Evolutionary conservation across 2,888 invertebrate genomes (phyloP), one percentile per base, ranked within the genome.

Genomic region (Criorhina ranunculi): DNA sequence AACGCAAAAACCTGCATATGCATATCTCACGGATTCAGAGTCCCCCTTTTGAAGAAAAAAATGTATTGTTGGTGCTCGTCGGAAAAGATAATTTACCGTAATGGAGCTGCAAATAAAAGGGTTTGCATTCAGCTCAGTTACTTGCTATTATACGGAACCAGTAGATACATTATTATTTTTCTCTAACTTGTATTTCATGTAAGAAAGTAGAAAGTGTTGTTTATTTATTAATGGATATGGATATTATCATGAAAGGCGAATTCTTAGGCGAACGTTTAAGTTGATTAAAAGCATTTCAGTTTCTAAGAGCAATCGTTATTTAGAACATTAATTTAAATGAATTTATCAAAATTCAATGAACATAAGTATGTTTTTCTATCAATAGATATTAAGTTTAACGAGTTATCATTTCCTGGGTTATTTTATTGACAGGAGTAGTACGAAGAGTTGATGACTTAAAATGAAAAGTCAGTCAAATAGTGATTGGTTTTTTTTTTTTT

Each of bases 41-140:
- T 12, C 53, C 51, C 73, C 37, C 15, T 64, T 64, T 49, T 8
- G 29, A 55, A 51, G 55, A 11, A 15, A 53, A 59, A 69, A 46
- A 67, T 49, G 70, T 60, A 76, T 80, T 85, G 79, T 85, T 85
- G 57, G 42, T 80, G 75, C 37, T 75, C 73, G 70, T 42, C 72
- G 64, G 57, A 75, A 79, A 79, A 70, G 85, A 80, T 70, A 85
- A 85, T 85, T 85, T 76, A 80, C 70, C 66, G 59, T 80, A 85
- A 82, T 77, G 77, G 77, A 77, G 64, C 57, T 70, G 70, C 37
- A 70, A 82, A 82, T 75, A 66, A 82, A 66, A 55, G 49, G 59
- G 62, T 59, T 72, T 70, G 57, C 35, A 69, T 81, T 64, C 33
- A 62, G 57, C 70, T 70, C 40, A 42, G 64, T 70, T 70, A 75